phyloP scores from a whole-genome alignment of 2,113 vertebrate genomes.

The Anolis carolinensis region DNA sequence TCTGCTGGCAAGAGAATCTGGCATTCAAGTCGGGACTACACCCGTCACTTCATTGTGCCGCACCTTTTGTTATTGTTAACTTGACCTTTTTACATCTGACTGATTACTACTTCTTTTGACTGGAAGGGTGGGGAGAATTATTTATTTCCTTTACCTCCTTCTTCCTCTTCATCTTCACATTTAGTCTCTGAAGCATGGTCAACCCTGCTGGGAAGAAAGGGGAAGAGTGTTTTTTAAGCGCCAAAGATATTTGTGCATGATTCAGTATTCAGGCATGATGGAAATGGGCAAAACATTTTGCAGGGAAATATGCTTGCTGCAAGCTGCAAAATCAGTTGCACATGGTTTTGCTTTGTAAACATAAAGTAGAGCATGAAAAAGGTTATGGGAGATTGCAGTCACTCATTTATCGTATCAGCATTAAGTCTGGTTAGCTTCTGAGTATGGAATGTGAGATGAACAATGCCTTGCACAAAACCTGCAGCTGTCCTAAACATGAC shows the following conservation, averaged over 20 bases:
- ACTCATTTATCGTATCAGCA: not conserved
- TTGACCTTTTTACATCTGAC: slow-evolving; percentile 51
- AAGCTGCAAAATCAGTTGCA: slow-evolving; percentile 1
- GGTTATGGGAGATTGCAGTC: too few species aligned
- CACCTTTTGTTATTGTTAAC: slow-evolving; percentile 28
- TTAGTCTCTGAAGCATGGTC: slow-evolving; percentile 32
- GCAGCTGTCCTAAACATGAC: not conserved
- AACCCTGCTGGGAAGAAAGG: slow-evolving; percentile 55
- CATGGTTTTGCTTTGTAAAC: not conserved
- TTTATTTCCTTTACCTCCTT: slow-evolving; percentile 65
- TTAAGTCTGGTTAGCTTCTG: not conserved
- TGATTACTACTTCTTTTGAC: slow-evolving; percentile 36
- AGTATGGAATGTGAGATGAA: not conserved
- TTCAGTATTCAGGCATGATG: slow-evolving; percentile 27
- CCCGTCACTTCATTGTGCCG: not conserved
- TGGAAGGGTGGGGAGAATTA: slow-evolving; percentile 60
- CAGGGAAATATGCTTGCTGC: slow-evolving; percentile 15
- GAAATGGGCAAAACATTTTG: not conserved
- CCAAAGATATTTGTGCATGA: slow-evolving; percentile 32
- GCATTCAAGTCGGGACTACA: slow-evolving; percentile 39
- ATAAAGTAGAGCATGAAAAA: not conserved
- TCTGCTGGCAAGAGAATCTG: slow-evolving; percentile 17
- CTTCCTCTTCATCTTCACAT: slow-evolving; percentile 48
- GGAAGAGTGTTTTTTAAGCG: slow-evolving; percentile 62
- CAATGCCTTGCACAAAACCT: too few species aligned